Conservation (phyloP, 2,888 invertebrate species). For the Standfussiana lucernea region DNA sequence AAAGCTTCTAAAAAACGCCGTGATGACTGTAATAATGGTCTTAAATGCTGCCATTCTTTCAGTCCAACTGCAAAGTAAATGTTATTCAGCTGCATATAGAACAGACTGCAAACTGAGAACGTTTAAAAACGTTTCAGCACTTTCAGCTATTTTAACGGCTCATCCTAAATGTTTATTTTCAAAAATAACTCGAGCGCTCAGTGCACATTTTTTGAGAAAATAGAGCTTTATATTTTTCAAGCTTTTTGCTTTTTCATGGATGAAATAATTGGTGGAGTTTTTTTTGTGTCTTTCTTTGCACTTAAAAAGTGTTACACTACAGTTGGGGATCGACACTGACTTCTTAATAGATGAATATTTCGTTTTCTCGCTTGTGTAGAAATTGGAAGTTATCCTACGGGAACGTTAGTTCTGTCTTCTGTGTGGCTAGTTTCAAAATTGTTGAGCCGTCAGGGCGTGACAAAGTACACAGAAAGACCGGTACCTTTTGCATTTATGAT, state of each 20-base stretch:
- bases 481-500: no score
- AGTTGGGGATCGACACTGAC: neutral
- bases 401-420: neutral
- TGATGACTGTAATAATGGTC: conserved; percentile 8
- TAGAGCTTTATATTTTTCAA: conserved; percentile 10
- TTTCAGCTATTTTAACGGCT: conserved; percentile 31
- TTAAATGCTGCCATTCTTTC: conserved; percentile 15
- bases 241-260: conserved; percentile 8
- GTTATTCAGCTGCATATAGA: conserved; percentile 34
- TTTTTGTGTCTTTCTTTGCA: neutral
- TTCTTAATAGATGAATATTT: neutral
- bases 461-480: neutral
- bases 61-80: conserved; percentile 27
- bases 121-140: conserved; percentile 46
- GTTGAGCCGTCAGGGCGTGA: neutral
- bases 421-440: neutral
- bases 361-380: neutral
- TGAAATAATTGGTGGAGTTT: conserved; percentile 21
- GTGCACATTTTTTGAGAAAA: conserved; percentile 38
- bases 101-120: conserved; percentile 22
- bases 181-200: conserved; percentile 34
- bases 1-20: neutral
- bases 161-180: conserved; percentile 46
- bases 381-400: neutral
- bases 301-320: neutral